These are phyloP conservation scores for Stercorarius parasiticus DNA, from an alignment of 2,113 vertebrate genomes.

Conservation along the genomic window DNA sequence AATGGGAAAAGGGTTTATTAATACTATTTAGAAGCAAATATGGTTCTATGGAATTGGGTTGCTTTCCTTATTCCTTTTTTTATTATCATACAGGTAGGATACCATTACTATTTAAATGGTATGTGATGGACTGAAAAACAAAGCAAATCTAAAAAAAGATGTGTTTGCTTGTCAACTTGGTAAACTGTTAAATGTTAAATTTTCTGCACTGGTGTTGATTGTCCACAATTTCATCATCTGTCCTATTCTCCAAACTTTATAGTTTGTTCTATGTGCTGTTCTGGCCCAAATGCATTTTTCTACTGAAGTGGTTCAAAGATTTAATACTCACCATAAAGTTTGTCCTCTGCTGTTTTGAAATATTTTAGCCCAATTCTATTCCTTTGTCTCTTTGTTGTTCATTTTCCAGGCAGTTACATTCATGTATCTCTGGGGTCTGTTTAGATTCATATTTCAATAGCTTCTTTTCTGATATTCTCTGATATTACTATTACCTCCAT, in stretches of 20 bases:
- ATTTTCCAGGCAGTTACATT: neutral
- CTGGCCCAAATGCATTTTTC: neutral
- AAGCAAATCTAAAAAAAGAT: neutral
- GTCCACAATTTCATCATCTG: neutral
- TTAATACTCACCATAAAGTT: neutral
- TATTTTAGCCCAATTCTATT: neutral
- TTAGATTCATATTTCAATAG: neutral
- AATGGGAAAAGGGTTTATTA: neutral
- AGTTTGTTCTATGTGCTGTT: neutral
- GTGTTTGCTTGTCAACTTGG: neutral
- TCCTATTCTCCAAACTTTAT: neutral
- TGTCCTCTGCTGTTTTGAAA: neutral
- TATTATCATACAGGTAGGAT: neutral
- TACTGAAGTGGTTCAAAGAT: neutral
- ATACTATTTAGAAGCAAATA: neutral
- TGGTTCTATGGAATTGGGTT: neutral
- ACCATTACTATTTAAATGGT: neutral
- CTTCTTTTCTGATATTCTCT: neutral
- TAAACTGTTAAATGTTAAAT: neutral
- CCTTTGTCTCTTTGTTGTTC: neutral
- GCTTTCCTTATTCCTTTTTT: neutral
- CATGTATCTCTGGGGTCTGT: neutral
- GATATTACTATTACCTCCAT: neutral
- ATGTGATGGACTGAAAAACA: neutral
- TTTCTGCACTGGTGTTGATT: neutral